Evolutionary conservation across 2,797 vertebrate genomes (phyloP), one percentile per base, ranked within the genome.

Genomic region (Macroramphosus scolopax): DNA sequence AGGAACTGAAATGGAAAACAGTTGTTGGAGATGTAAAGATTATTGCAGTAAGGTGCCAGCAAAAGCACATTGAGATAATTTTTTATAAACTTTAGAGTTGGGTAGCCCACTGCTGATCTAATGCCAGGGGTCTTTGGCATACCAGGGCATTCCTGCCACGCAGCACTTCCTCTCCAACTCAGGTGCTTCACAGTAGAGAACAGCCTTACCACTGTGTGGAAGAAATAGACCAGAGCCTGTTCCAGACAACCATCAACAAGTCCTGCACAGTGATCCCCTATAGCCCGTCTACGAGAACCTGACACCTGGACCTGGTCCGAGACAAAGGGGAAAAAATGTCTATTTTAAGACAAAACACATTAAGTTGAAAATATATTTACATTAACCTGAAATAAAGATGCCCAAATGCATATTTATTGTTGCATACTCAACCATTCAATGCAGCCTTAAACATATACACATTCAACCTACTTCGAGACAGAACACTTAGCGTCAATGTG

Each of bases 131-230:
- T 44, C 44, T 43, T 53, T 69, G 71, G 68, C 58, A 31, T 17
- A 41, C 32, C 16, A 12, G 24, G 16, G 14, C 76, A 74, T 73
- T 75, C 69, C 75, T 72, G 75, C 36, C 59, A 69, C 25, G 54
- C 62, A 64, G 57, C 15, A 43, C 15, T 49, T 79, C 46, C 58
- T 71, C 49, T 76, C 14, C 31, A 32, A 51, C 35, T 64, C 61
- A 59, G 46, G 67, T 63, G 68, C 43, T 61, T 67, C 50, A 44
- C 54, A 51, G 54, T 41, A 37, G 43, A 64, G 29, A 77, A 78
- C 78, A 83, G 43, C 45, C 22, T 33, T 31, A 44, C 41, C 46
- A 64, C 49, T 83, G 58, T 81, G 31, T 30, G 2, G 18, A 37
- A 22, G 63, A 72, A 78, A 60, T 42, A 63, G 64, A 77, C 49